Evolutionary conservation across 2,797 vertebrate species (phyloP).

Genomic region (Psittacula derbiana): DNA sequence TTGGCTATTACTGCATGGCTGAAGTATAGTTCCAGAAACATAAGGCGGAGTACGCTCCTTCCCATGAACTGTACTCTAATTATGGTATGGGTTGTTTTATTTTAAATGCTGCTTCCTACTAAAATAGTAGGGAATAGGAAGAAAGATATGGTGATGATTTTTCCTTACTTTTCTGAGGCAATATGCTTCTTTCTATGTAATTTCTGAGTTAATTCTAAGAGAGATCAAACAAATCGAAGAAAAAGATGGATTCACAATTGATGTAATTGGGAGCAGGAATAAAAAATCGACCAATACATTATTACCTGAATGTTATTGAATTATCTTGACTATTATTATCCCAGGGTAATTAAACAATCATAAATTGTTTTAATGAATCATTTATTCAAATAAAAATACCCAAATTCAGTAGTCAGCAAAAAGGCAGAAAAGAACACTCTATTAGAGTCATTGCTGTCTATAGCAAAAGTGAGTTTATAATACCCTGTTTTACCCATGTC

Average conservation of each 20-base stretch:
- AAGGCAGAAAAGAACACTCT: not conserved
- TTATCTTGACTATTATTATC: not conserved
- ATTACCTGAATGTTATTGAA: not conserved
- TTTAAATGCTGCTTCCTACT: not conserved
- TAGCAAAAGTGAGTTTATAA: not conserved
- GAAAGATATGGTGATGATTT: not conserved
- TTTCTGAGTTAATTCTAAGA: not conserved
- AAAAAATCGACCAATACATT: not conserved
- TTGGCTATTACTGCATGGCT: not conserved
- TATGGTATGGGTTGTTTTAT: not conserved
- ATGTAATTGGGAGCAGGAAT: not conserved
- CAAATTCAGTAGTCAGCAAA: not conserved
- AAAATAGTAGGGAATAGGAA: not conserved
- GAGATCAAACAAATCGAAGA: not conserved
- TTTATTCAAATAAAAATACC: not conserved
- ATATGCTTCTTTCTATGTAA: not conserved
- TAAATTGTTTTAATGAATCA: not conserved
- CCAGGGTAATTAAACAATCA: not conserved
- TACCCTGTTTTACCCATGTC: not conserved
- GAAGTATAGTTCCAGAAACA: not conserved
- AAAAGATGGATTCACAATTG: not conserved
- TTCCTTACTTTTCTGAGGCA: not conserved
- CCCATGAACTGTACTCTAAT: not conserved
- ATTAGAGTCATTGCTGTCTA: not conserved
- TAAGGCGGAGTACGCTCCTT: not conserved